phyloP scores from a whole-genome alignment of 2,797 vertebrate species.

The Alauda arvensis region DNA sequence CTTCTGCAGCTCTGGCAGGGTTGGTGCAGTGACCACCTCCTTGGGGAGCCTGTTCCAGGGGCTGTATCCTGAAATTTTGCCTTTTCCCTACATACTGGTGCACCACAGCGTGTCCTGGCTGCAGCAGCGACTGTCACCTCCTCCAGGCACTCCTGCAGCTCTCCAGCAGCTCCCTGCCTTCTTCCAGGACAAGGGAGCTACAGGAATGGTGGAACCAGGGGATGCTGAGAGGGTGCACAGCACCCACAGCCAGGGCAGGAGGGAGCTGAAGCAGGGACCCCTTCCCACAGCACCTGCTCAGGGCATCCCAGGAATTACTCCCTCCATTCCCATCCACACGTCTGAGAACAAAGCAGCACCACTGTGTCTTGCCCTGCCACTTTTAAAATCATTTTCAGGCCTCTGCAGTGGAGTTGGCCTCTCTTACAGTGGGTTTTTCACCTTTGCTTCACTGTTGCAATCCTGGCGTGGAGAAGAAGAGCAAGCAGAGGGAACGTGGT shows the following conservation, averaged over 20 bases:
- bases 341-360: not conserved
- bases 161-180: not conserved
- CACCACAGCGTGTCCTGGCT: accelerated
- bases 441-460: not conserved
- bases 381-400: accelerated
- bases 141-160: accelerated
- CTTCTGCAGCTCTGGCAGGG: not conserved
- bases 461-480: accelerated
- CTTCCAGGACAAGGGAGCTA: not conserved
- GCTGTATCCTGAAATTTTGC: not conserved
- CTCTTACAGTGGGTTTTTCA: not conserved
- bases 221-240: not conserved
- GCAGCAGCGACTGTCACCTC: accelerated
- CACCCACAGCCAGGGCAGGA: not conserved
- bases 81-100: accelerated
- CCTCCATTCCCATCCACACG: accelerated
- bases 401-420: accelerated
- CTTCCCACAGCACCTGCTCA: accelerated
- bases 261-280: accelerated
- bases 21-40: not conserved
- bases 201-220: not conserved
- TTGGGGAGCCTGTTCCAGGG: not conserved
- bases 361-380: accelerated
- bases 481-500: not conserved
- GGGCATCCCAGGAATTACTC: not conserved